Evolutionary conservation across 1,140 invertebrate species (phyloP).

Genomic region (Oryzaephilus surinamensis): DNA sequence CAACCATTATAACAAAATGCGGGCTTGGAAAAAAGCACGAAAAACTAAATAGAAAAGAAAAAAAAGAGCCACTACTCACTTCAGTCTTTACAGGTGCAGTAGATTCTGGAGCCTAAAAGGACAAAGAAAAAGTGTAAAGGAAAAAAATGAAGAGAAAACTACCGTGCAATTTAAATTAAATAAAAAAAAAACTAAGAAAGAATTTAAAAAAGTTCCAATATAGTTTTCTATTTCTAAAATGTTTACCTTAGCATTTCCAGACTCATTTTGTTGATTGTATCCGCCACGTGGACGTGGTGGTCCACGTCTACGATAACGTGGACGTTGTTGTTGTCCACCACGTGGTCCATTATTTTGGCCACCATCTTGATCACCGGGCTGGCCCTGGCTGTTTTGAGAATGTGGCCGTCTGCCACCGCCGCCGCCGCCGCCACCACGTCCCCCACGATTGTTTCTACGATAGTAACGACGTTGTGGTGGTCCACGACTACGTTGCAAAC

Average conservation of each 20-base stretch:
- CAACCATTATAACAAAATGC: too few relatives aligned
- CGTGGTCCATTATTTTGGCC: slow-evolving; percentile 24
- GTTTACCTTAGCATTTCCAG: slow-evolving; percentile 24
- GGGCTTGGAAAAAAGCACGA: neutral
- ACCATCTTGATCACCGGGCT: slow-evolving; percentile 22
- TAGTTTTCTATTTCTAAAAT: neutral
- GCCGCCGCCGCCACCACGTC: slow-evolving; percentile 43
- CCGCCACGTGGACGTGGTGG: slow-evolving; percentile 25
- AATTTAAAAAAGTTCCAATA: neutral
- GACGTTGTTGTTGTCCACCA: slow-evolving; percentile 29
- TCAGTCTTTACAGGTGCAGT: slow-evolving; percentile 29
- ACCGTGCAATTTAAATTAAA: neutral
- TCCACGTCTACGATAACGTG: slow-evolving; percentile 31
- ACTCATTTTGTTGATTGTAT: slow-evolving; percentile 33
- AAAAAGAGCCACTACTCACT: slow-evolving; percentile 19
- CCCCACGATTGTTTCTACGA: slow-evolving; percentile 50
- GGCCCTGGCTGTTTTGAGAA: slow-evolving; percentile 47
- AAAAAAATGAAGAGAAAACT: slow-evolving; percentile 8
- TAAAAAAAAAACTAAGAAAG: neutral
- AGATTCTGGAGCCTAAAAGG: slow-evolving; percentile 25
- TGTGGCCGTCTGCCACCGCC: slow-evolving; percentile 42
- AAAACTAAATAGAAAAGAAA: neutral
- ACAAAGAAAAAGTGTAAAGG: slow-evolving; percentile 10
- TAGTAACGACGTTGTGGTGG: slow-evolving; percentile 53
- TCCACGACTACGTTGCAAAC: slow-evolving; percentile 38